Evolutionary conservation across 1,140 invertebrate species (phyloP).

Genomic region (Sycobia sp.): DNA sequence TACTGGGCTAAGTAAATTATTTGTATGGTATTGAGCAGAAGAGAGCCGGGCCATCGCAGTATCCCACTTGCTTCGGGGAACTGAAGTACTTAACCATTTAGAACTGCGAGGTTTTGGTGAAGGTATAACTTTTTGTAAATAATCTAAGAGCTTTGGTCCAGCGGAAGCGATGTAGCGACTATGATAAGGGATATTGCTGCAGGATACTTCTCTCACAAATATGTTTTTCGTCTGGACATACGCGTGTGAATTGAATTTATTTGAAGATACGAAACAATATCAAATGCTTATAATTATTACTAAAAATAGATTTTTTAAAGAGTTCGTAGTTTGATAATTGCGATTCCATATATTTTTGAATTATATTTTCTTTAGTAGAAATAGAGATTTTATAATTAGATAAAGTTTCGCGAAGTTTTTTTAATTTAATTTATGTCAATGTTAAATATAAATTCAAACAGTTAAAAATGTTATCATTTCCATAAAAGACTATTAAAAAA

Average conservation of each 20-base stretch:
- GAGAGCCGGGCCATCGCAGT: conserved; percentile 70
- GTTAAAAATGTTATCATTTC: too few relatives aligned
- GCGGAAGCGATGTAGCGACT: conserved; percentile 69
- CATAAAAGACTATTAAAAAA: too few relatives aligned
- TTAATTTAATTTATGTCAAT: too few relatives aligned
- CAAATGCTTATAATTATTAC: too few relatives aligned
- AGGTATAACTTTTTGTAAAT: conserved; percentile 74
- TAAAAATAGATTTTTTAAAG: too few relatives aligned
- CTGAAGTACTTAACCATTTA: conserved; percentile 88
- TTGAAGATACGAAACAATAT: too few relatives aligned
- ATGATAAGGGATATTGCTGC: conserved; percentile 75
- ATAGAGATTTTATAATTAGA: too few relatives aligned
- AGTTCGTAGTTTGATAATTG: too few relatives aligned
- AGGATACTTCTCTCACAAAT: conserved; percentile 76
- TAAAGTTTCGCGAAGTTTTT: too few relatives aligned
- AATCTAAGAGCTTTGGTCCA: conserved; percentile 74
- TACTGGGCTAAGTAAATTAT: conserved; percentile 85
- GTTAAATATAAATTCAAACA: too few relatives aligned
- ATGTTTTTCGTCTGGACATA: conserved; percentile 68
- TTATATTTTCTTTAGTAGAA: too few relatives aligned
- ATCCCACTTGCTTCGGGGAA: conserved; percentile 80
- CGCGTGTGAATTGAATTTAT: not conserved
- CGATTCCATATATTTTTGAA: too few relatives aligned
- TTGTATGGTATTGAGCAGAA: conserved; percentile 91
- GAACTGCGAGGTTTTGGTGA: conserved; percentile 71